phyloP scores from a whole-genome alignment of 2,113 vertebrate genomes.

The Promerops cafer region DNA sequence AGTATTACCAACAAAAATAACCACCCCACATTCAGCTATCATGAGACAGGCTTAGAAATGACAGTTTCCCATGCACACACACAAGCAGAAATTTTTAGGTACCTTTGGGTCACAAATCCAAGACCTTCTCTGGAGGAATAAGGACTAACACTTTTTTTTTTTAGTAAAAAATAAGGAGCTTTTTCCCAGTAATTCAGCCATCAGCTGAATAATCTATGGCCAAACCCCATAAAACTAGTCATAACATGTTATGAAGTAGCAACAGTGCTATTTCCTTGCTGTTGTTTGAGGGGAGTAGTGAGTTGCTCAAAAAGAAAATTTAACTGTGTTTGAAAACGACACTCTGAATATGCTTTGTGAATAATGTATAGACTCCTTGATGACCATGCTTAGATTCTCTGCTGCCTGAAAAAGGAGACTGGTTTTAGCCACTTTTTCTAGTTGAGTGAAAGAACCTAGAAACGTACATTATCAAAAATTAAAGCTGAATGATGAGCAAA shows the following conservation, averaged over 20 bases:
- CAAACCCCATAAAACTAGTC: not conserved
- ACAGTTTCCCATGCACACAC: not conserved
- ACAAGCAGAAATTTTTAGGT: not conserved
- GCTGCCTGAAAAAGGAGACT: not conserved
- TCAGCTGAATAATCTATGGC: not conserved
- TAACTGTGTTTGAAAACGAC: not conserved
- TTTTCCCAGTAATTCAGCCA: not conserved
- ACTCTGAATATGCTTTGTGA: not conserved
- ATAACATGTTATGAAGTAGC: not conserved
- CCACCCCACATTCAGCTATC: not conserved
- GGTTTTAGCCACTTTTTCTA: not conserved
- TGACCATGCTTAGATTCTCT: not conserved
- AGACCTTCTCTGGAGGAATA: not conserved
- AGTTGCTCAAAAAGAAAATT: not conserved
- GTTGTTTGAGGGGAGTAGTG: not conserved
- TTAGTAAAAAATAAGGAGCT: not conserved
- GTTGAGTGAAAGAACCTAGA: not conserved
- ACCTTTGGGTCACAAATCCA: not conserved
- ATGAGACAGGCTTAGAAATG: not conserved
- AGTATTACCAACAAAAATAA: slow-evolving; percentile 21
- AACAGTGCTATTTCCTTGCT: not conserved
- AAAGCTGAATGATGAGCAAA: not conserved
- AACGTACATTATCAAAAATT: not conserved
- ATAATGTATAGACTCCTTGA: not conserved
- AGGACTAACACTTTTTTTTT: not conserved